Base-by-base conservation (phyloP, 2,797 vertebrate species). In the Pipistrellus kuhlii region DNA sequence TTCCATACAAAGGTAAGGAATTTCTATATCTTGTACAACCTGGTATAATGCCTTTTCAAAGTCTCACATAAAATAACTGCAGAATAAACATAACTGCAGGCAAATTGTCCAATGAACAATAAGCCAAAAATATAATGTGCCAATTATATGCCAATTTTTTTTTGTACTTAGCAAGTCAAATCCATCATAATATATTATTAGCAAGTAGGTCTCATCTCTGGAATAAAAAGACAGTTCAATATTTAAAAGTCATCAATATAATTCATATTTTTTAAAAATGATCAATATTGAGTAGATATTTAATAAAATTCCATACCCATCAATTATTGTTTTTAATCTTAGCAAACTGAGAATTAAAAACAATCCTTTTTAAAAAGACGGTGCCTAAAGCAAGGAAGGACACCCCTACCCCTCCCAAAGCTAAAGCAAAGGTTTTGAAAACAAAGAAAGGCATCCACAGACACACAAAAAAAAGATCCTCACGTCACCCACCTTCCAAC, bases 81-180 rank as follows among this genome's bases (percentile, higher is more conserved):
- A 82, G 20, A 85, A 69, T 71, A 51, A 85, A 76, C 8, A 41
- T 81, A 75, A 85, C 12, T 87, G 41, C 11, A 86, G 32, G 13
- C 48, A 92, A 86, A 86, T 25, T 35, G 17, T 35, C 57, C 71
- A 86, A 68, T 44, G 9, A 86, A 90, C 11, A 89, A 55, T 25
- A 89, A 75, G 57, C 23, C 68, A 81, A 92, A 82, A 82, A 88
- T 68, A 90, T 13, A 96, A 85, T 32, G 23, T 32, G 23, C 44
- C 64, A 91, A 48, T 27, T 73, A 73, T 73, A 85, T 55, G 30
- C 18, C 68, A 59, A 81, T 35, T 77, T 8, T 82, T 88, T 82
- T 83, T 85, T 78, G 8, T 68, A 69, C 77, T 88, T 81, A 95
- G 46, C 15, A 91, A 88, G 90, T 83, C 11, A 88, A 85, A 72